Percentiles rank a stretch among this genome's conserved stretches.
Evolutionary conservation across 2,113 vertebrate species (phyloP).

Genomic region (Passer montanus): DNA sequence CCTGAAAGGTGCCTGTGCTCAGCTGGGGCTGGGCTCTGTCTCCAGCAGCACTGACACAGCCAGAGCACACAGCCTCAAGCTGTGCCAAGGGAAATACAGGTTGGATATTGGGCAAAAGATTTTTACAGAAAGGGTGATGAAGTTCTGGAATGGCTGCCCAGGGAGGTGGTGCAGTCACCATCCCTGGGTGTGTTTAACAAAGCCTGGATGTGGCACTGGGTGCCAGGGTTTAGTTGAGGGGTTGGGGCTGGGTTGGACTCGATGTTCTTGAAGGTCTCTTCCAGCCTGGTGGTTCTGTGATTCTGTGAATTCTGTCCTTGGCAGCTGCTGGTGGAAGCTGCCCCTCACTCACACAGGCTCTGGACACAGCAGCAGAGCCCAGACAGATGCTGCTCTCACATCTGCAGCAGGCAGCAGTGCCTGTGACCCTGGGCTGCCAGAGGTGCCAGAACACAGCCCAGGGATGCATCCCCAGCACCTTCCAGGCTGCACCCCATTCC

Average conservation of each 20-base stretch:
- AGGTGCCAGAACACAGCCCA: not conserved
- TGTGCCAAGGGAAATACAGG: not conserved
- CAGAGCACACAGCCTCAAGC: not conserved
- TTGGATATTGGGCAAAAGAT: accelerated
- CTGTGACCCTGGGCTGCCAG: not conserved
- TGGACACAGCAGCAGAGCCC: not conserved
- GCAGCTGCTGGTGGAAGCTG: not conserved
- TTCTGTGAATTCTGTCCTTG: not conserved
- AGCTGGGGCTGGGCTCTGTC: not conserved
- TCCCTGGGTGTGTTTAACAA: not conserved
- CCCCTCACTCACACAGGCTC: too few relatives aligned
- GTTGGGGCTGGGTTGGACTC: not conserved
- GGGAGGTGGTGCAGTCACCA: not conserved
- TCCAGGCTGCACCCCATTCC: not conserved
- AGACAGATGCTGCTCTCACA: not conserved
- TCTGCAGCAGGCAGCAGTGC: not conserved
- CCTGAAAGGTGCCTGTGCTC: not conserved
- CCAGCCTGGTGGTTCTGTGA: not conserved
- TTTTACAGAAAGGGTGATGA: not conserved
- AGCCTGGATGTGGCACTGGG: not conserved
- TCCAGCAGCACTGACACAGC: not conserved
- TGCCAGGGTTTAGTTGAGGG: not conserved
- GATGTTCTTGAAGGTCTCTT: not conserved
- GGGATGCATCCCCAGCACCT: not conserved
- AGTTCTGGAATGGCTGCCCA: not conserved